Conservation (phyloP, 2,797 vertebrate genomes). For the Hoplostethus mediterraneus region DNA sequence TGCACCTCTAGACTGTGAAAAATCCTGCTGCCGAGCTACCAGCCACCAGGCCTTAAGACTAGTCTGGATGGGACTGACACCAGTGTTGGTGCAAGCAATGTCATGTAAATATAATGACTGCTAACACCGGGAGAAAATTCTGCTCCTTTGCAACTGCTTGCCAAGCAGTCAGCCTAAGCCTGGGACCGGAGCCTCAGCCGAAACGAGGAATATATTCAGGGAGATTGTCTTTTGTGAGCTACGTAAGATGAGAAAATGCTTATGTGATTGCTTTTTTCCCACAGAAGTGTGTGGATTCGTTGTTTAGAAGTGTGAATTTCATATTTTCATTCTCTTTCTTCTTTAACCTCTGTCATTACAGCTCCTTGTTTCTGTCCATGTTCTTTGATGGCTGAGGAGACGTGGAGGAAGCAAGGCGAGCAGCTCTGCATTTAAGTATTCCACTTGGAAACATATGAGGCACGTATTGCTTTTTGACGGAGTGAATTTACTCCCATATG, state of each 20-base stretch:
- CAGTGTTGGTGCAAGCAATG: conserved; percentile 19
- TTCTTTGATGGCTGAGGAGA: background rate
- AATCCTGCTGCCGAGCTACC: conserved; percentile 51
- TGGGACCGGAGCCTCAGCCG: background rate
- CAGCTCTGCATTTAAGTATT: background rate
- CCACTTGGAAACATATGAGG: conserved; percentile 15
- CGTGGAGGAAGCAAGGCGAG: background rate
- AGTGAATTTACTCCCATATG: no score
- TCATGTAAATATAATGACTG: conserved; percentile 28
- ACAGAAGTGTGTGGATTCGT: background rate
- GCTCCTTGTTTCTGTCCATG: background rate
- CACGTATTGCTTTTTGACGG: conserved; percentile 16
- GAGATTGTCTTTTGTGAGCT: conserved; percentile 14
- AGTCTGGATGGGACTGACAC: conserved; percentile 9
- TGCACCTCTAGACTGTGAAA: conserved; percentile 39
- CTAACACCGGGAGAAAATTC: conserved; percentile 2
- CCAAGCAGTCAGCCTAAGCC: conserved; percentile 4
- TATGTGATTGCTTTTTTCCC: background rate
- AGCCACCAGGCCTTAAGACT: conserved; percentile 25
- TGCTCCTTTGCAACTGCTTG: conserved; percentile 29
- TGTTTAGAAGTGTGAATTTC: no score
- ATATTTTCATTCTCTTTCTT: background rate
- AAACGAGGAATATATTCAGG: conserved; percentile 6
- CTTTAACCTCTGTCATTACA: background rate
- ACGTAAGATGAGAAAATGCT: background rate